Evolutionary conservation across 1,140 invertebrate species (phyloP), one percentile per base, ranked within the genome.

Genomic region (Leguminivora glycinivorella): DNA sequence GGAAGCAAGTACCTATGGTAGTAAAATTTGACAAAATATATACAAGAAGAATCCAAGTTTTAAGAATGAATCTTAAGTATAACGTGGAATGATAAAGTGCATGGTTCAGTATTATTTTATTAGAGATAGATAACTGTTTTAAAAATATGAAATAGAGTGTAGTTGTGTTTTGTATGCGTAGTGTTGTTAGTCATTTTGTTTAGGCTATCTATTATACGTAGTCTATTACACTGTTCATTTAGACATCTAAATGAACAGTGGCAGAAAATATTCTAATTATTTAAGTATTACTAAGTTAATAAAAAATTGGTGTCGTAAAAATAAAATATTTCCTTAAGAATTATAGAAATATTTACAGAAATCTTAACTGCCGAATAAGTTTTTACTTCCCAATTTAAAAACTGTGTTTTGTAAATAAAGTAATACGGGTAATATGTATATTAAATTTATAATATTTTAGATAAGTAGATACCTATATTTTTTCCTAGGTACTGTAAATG

Each of bases 81-180:
- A 34, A 10, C 14, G 34, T 38, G 12, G 14, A 14, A 38, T 69
- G 66, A 29, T 52, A 63, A 52, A 69, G 77, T 80, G 76, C 73
- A 77, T 83, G 74, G 56, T 60, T 60, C 84, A 87, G 83, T 87
- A 87, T 87, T 85, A 85, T 76, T 69, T 72, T 68, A 56, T 72
- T 77, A 77, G 74, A 79, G 69, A 78, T 83, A 77, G 70, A 10
- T 17, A 5, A 58, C 19, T 60, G 56, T 60, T 60, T 60, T 26
- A n/a, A 40, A 67, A 38, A 67, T 17, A 67, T 40, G 12, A 67
- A 4, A 7, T 26, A n/a, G 63, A 67, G 17, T 67, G 29, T 38
- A 34, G 29, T 34, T 67, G 19, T 67, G 63, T 67, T 34, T 10
- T 43, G 63, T 67, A 38, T 40, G 29, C 38, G 29, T 38, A 67